Percentiles rank a stretch among this genome's conserved stretches.
phyloP scores from a whole-genome alignment of 2,113 vertebrate genomes.

The Perca schrenkii region DNA sequence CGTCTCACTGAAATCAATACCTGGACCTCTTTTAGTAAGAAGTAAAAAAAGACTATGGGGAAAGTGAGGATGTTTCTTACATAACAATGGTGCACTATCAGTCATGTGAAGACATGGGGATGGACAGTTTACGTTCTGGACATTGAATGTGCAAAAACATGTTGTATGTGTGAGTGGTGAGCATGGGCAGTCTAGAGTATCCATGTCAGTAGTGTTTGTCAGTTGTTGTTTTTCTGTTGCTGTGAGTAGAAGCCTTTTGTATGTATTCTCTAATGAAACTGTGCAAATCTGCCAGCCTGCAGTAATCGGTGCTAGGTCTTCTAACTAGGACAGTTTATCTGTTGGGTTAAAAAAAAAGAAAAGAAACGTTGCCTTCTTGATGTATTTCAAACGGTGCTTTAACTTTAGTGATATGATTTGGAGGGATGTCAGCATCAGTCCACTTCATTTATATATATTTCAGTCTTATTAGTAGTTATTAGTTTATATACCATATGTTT shows the following conservation, averaged over 20 bases:
- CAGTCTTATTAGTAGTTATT: slow-evolving; percentile 44
- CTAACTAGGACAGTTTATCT: slow-evolving; percentile 50
- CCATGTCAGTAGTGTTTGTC: slow-evolving; percentile 31
- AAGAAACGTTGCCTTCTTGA: slow-evolving; percentile 69
- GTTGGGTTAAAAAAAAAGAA: slow-evolving; percentile 10
- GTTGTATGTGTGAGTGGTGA: slow-evolving; percentile 33
- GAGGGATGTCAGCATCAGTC: slow-evolving; percentile 25
- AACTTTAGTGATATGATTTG: slow-evolving; percentile 62
- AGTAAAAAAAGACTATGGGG: slow-evolving; percentile 10
- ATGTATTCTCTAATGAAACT: slow-evolving; percentile 38
- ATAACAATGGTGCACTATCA: slow-evolving; percentile 26
- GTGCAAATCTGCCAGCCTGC: slow-evolving; percentile 51
- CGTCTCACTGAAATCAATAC: slow-evolving; percentile 34
- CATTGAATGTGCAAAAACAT: slow-evolving; percentile 72
- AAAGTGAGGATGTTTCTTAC: slow-evolving; percentile 1
- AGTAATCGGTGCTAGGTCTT: slow-evolving; percentile 43
- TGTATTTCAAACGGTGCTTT: slow-evolving; percentile 76
- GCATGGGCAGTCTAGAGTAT: slow-evolving; percentile 26
- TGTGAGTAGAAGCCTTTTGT: slow-evolving; percentile 44
- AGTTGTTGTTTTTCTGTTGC: slow-evolving; percentile 19
- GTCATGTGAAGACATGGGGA: slow-evolving; percentile 11
- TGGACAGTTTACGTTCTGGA: slow-evolving; percentile 61
- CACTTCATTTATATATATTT: slow-evolving; percentile 45
- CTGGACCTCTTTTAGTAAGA: slow-evolving; percentile 12
- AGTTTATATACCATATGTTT: slow-evolving; percentile 38